These are phyloP conservation scores for Fistularia commersonii DNA, from an alignment of 2,797 vertebrate genomes.

Conservation along the genomic window DNA sequence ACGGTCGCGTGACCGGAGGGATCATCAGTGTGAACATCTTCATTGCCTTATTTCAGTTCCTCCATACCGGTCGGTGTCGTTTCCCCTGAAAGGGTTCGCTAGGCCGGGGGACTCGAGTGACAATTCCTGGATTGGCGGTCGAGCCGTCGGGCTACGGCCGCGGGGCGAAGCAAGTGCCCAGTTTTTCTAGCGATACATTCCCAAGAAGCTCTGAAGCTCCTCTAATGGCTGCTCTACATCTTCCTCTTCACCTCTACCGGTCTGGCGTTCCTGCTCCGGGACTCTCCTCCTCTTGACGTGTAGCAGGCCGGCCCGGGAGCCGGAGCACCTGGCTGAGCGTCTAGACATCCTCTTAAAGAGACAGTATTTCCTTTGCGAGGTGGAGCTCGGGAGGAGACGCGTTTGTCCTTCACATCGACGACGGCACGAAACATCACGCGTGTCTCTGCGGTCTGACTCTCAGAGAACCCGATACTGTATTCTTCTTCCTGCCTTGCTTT, in stretches of 20 bases:
- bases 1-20: slow-evolving; percentile 17
- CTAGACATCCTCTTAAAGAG: slow-evolving; percentile 62
- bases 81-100: background rate
- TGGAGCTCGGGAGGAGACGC: slow-evolving; percentile 41
- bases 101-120: no score
- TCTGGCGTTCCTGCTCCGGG: slow-evolving; percentile 31
- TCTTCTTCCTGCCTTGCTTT: slow-evolving; percentile 72
- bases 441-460: slow-evolving; percentile 46
- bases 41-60: slow-evolving; percentile 52
- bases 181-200: slow-evolving; percentile 25
- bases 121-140: no score
- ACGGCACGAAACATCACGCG: slow-evolving; percentile 54
- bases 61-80: background rate
- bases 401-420: slow-evolving; percentile 27
- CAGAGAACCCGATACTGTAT: slow-evolving; percentile 46
- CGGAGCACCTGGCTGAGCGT: slow-evolving; percentile 27
- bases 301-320: slow-evolving; percentile 43
- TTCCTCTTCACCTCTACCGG: slow-evolving; percentile 9
- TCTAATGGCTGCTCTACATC: slow-evolving; percentile 17
- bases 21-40: slow-evolving; percentile 33
- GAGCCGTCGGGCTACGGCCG: no score
- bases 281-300: slow-evolving; percentile 34
- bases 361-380: slow-evolving; percentile 71
- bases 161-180: no score
- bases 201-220: slow-evolving; percentile 24